Conservation (phyloP, 2,888 invertebrate genomes). For the Eupsilia transversa region DNA sequence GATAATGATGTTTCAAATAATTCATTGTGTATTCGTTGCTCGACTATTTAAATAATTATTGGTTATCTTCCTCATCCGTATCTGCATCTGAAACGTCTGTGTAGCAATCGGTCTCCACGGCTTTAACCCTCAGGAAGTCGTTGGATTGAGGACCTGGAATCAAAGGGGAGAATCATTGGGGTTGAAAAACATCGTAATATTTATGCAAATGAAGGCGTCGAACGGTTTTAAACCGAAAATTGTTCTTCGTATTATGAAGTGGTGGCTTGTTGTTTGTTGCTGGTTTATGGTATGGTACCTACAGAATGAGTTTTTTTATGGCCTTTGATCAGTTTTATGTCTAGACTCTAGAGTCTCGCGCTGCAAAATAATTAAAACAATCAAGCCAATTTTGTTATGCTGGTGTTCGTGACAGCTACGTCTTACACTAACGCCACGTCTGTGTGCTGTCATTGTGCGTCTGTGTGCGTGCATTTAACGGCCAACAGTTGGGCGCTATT, state of each 20-base stretch:
- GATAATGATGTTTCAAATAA: slow-evolving; percentile 3
- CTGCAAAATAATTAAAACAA: no score
- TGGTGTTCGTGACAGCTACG: no score
- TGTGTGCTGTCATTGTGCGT: no score
- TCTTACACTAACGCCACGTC: no score
- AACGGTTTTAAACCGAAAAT: not conserved
- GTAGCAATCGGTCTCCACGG: slow-evolving; percentile 84
- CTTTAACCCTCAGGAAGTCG: slow-evolving; percentile 84
- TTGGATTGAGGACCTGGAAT: slow-evolving; percentile 81
- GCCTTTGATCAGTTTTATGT: no score
- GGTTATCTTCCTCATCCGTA: slow-evolving; percentile 77
- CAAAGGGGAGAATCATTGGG: slow-evolving; percentile 18
- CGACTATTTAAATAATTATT: slow-evolving; percentile 19
- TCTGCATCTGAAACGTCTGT: slow-evolving; percentile 89
- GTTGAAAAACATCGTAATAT: not conserved
- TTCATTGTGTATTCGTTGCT: slow-evolving; percentile 9
- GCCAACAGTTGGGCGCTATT: no score
- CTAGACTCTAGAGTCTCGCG: no score
- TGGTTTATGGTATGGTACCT: no score
- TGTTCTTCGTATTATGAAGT: not conserved
- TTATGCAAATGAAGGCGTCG: not conserved
- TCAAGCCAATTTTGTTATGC: no score
- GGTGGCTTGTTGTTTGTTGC: no score
- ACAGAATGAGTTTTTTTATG: no score
- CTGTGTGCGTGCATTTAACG: no score